These are phyloP conservation scores for Mustelus asterias DNA, from an alignment of 2,113 vertebrate species.

Conservation along the genomic window DNA sequence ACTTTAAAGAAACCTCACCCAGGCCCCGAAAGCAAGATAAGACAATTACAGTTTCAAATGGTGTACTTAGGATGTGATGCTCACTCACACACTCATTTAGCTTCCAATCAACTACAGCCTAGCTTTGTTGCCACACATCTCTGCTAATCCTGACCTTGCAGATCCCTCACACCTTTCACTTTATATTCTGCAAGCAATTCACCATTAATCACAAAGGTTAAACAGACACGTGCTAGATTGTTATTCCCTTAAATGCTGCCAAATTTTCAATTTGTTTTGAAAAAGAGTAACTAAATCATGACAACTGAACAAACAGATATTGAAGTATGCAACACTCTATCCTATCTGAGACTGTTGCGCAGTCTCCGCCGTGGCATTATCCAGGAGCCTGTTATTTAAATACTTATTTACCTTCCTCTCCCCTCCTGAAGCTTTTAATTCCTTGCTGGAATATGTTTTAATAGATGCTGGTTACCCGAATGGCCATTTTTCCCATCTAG, in stretches of 20 bases:
- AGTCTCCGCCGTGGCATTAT: not conserved
- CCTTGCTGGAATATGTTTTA: not conserved
- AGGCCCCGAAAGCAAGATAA: no score
- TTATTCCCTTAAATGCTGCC: not conserved
- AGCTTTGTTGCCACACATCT: not conserved
- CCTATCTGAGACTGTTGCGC: not conserved
- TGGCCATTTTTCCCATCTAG: not conserved
- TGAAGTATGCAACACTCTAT: not conserved
- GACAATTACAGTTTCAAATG: not conserved
- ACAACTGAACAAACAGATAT: not conserved
- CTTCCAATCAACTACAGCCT: not conserved
- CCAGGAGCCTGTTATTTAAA: not conserved
- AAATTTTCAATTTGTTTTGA: not conserved
- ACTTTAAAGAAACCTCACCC: no score
- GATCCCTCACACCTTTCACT: not conserved
- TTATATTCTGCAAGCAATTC: not conserved
- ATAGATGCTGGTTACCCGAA: not conserved
- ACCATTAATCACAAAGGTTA: not conserved
- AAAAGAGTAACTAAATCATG: not conserved
- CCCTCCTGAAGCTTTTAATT: not conserved
- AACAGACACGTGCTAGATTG: not conserved
- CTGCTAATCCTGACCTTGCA: not conserved
- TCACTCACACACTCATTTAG: not conserved
- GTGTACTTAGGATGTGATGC: not conserved
- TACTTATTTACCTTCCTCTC: not conserved